phyloP scores from a whole-genome alignment of 2,113 vertebrate genomes.

The Catharus bicknelli region DNA sequence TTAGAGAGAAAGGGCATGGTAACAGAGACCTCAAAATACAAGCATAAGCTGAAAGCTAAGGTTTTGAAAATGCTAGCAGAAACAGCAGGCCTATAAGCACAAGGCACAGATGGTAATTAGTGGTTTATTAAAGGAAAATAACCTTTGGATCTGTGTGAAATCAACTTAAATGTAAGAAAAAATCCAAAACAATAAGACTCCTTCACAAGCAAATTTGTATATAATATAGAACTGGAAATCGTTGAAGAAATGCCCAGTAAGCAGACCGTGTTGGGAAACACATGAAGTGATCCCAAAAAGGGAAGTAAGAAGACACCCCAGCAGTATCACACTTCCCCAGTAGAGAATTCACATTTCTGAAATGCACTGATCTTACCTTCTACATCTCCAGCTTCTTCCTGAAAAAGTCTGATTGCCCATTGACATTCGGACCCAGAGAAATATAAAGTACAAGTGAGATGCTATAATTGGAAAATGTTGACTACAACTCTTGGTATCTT shows the following conservation, averaged over 20 bases:
- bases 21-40: background rate
- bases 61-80: background rate
- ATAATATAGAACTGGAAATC: background rate
- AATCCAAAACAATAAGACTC: background rate
- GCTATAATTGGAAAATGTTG: background rate
- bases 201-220: background rate
- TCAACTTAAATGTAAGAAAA: background rate
- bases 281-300: background rate
- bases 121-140: background rate
- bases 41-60: background rate
- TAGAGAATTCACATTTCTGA: background rate
- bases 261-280: rapidly evolving
- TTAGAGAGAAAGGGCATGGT: background rate
- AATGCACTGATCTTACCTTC: background rate
- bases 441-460: background rate
- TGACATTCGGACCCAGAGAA: background rate
- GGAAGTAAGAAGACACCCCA: rapidly evolving
- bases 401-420: background rate
- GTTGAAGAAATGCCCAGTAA: background rate
- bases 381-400: rapidly evolving
- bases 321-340: rapidly evolving
- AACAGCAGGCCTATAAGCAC: background rate
- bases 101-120: background rate
- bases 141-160: background rate
- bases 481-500: background rate